phyloP scores from a whole-genome alignment of 2,888 invertebrate species.

The Lampropteryx suffumata region DNA sequence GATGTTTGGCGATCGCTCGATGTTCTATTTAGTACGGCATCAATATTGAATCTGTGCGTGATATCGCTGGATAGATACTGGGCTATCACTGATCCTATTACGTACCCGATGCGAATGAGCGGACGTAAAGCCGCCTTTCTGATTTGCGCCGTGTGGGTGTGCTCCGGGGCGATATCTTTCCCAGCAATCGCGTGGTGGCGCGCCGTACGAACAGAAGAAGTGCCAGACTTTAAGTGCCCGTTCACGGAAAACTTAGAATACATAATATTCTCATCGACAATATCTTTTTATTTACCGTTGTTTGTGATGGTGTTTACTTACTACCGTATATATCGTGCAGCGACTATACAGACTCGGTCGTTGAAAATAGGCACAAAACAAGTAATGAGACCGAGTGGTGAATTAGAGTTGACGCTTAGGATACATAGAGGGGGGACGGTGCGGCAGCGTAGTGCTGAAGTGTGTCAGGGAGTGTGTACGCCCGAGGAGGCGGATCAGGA shows the following conservation, averaged over 20 bases:
- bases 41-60: slow-evolving; percentile 98
- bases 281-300: slow-evolving; percentile 98
- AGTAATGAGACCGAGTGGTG: slow-evolving; percentile 92
- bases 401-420: slow-evolving; percentile 93
- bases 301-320: slow-evolving; percentile 99
- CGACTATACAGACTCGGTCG: slow-evolving; percentile 95
- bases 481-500: slow-evolving; percentile 88
- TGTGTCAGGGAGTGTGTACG: slow-evolving; percentile 83
- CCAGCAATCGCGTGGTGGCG: slow-evolving; percentile 99
- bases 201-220: slow-evolving; percentile 91
- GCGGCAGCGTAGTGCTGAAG: slow-evolving; percentile 79
- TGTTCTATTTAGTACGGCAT: slow-evolving; percentile 98
- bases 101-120: slow-evolving; percentile 97
- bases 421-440: slow-evolving; percentile 96
- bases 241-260: slow-evolving; percentile 99
- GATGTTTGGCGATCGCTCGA: slow-evolving; percentile 99
- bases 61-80: slow-evolving; percentile 98
- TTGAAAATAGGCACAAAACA: slow-evolving; percentile 96
- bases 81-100: slow-evolving; percentile 99
- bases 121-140: slow-evolving; percentile 92
- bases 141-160: slow-evolving; percentile 97
- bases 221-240: slow-evolving; percentile 93
- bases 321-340: slow-evolving; percentile 97
- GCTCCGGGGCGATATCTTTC: slow-evolving; percentile 98
- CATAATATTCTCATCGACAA: slow-evolving; percentile 97